A percentile compares a stretch with the other conserved stretches of the same genome.
Conservation (phyloP, 2,888 invertebrate genomes). For the Plebejus melissa region DNA sequence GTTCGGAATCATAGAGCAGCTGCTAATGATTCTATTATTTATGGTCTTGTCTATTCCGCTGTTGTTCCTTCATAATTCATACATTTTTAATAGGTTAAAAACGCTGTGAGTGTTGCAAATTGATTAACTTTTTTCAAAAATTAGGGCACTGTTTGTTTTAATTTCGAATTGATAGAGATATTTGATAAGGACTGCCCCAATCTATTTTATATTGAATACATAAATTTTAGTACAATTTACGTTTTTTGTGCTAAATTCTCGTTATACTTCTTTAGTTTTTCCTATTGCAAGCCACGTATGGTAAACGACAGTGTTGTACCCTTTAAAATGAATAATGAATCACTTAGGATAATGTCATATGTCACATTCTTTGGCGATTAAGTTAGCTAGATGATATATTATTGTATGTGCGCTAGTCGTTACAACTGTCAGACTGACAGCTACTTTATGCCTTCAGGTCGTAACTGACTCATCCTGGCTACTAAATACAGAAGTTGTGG, state of each 20-base stretch:
- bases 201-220: neutral
- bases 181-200: neutral
- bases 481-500: neutral
- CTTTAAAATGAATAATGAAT: slow-evolving; percentile 26
- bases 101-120: slow-evolving; percentile 16
- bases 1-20: slow-evolving; percentile 69
- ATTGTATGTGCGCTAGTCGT: neutral
- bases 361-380: slow-evolving; percentile 25
- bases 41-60: slow-evolving; percentile 61
- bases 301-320: slow-evolving; percentile 5
- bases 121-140: neutral
- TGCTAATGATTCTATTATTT: slow-evolving; percentile 79
- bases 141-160: neutral
- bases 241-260: neutral
- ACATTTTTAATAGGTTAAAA: slow-evolving; percentile 10
- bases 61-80: slow-evolving; percentile 31
- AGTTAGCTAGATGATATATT: slow-evolving; percentile 19
- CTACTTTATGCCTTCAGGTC: neutral
- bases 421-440: slow-evolving; percentile 6
- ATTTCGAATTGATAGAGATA: neutral
- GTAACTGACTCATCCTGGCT: neutral
- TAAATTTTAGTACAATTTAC: too few species aligned
- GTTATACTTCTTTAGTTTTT: neutral
- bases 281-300: neutral
- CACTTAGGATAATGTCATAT: slow-evolving; percentile 24